These are phyloP conservation scores for Drosophila obscura DNA, from an alignment of 1,140 invertebrate species.

Conservation along the genomic window DNA sequence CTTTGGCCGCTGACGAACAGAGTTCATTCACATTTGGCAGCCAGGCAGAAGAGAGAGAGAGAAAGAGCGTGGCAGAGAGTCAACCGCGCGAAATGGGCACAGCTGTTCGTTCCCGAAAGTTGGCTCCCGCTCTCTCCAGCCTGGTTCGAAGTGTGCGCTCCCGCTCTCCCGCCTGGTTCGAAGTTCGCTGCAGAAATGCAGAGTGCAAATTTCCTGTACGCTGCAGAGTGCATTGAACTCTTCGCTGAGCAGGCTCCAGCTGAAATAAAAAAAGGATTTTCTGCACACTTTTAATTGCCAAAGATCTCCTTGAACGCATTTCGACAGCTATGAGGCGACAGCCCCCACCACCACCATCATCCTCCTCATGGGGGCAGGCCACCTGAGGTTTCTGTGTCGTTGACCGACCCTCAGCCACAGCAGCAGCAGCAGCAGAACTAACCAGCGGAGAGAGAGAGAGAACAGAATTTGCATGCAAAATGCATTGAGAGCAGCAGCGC, in stretches of 20 bases:
- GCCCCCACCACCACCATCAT: slow-evolving; percentile 11
- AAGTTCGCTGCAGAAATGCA: slow-evolving; percentile 64
- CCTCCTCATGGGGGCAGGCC: slow-evolving; percentile 78
- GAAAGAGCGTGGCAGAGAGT: slow-evolving; percentile 25
- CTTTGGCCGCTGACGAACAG: slow-evolving; percentile 65
- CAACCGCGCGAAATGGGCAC: slow-evolving; percentile 53
- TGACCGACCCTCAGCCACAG: slow-evolving; percentile 80
- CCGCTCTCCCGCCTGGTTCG: slow-evolving; percentile 2
- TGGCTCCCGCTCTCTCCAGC: slow-evolving; percentile 20
- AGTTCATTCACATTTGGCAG: slow-evolving; percentile 81
- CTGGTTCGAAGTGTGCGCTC: no score
- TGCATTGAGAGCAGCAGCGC: slow-evolving; percentile 62
- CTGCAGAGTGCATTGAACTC: slow-evolving; percentile 65
- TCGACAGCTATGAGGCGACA: slow-evolving; percentile 39
- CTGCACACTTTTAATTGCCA: slow-evolving; percentile 60
- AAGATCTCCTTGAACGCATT: slow-evolving; percentile 80
- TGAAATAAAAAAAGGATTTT: slow-evolving; percentile 9
- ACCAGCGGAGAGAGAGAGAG: slow-evolving; percentile 26
- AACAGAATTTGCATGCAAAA: slow-evolving; percentile 73
- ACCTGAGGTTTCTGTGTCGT: slow-evolving; percentile 83
- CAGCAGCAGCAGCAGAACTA: slow-evolving; percentile 67
- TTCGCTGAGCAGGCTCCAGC: background rate
- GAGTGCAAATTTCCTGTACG: slow-evolving; percentile 65
- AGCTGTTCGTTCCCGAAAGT: slow-evolving; percentile 72
- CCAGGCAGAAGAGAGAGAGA: slow-evolving; percentile 33